A percentile compares a stretch with the other conserved stretches of the same genome.
Conservation (phyloP, 2,797 vertebrate species). For the Pelodytes ibericus region DNA sequence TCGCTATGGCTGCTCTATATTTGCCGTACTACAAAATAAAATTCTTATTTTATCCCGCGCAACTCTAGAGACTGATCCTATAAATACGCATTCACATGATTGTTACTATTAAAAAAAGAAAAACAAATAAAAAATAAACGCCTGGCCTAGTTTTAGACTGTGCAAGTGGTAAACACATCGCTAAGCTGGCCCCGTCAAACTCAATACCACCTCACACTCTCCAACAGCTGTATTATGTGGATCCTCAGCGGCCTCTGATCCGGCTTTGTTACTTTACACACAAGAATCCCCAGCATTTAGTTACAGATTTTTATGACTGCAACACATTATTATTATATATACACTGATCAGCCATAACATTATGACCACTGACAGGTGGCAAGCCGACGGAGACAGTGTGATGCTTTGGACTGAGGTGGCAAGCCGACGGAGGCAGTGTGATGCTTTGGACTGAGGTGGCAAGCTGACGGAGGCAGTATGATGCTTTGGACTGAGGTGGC, state of each 20-base stretch:
- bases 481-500: too few species aligned
- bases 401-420: too few species aligned
- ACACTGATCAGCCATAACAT: too few species aligned
- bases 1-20: constrained; percentile 32
- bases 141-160: constrained; percentile 11
- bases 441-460: too few species aligned
- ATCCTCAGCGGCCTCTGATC: constrained; percentile 3
- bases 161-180: constrained; percentile 46
- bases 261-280: background rate
- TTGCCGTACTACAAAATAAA: constrained; percentile 38
- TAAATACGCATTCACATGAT: constrained; percentile 52
- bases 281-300: background rate
- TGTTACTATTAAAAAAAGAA: too few species aligned
- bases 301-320: too few species aligned
- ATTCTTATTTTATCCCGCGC: constrained; percentile 54
- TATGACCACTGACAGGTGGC: too few species aligned
- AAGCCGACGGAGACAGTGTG: too few species aligned
- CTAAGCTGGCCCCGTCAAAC: background rate
- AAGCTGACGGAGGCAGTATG: too few species aligned
- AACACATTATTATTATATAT: too few species aligned
- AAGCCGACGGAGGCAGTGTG: too few species aligned
- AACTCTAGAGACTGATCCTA: constrained; percentile 52
- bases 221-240: constrained; percentile 5
- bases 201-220: constrained; percentile 12
- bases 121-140: constrained; percentile 22